Percentiles rank a stretch among this genome's conserved stretches.
These are phyloP conservation scores for Cynaeus angustus DNA, from an alignment of 2,888 invertebrate genomes.

Conservation along the genomic window DNA sequence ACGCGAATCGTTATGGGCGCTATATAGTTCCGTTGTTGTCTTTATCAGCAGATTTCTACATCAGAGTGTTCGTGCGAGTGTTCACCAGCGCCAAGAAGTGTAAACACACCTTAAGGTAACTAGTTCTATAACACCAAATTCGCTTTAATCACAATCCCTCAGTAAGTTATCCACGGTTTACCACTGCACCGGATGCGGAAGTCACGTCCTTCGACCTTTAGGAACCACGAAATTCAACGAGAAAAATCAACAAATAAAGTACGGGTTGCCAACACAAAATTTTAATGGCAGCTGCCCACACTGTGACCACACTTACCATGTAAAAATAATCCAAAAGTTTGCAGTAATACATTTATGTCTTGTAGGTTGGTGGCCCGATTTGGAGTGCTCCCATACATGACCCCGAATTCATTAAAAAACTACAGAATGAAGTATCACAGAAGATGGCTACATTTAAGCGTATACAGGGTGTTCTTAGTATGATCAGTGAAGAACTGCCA, in stretches of 20 bases:
- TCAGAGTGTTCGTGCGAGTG: conserved; percentile 93
- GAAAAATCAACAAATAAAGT: conserved; percentile 77
- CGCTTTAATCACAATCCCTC: conserved; percentile 43
- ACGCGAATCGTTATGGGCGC: conserved; percentile 94
- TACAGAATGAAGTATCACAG: conserved; percentile 73
- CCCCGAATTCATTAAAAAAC: conserved; percentile 80
- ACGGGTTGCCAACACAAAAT: conserved; percentile 80
- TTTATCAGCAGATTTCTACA: conserved; percentile 96
- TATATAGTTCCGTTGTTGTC: conserved; percentile 94
- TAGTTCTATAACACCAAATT: not conserved
- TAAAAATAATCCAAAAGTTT: not conserved
- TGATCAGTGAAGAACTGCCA: conserved; percentile 87
- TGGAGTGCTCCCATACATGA: conserved; percentile 94
- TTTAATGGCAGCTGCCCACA: conserved; percentile 81
- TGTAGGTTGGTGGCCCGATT: conserved; percentile 92
- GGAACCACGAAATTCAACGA: conserved; percentile 78
- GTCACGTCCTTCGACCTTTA: conserved; percentile 84
- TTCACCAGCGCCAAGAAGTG: conserved; percentile 87
- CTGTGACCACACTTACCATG: conserved; percentile 84
- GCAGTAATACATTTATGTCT: conserved; percentile 19
- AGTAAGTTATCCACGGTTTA: conserved; percentile 92
- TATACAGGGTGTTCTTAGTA: conserved; percentile 85
- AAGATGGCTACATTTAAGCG: conserved; percentile 82
- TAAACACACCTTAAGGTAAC: conserved; percentile 88
- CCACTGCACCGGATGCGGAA: conserved; percentile 93